Evolutionary conservation across 2,797 vertebrate genomes (phyloP), one percentile per base, ranked within the genome.

Genomic region (Channa striata): DNA sequence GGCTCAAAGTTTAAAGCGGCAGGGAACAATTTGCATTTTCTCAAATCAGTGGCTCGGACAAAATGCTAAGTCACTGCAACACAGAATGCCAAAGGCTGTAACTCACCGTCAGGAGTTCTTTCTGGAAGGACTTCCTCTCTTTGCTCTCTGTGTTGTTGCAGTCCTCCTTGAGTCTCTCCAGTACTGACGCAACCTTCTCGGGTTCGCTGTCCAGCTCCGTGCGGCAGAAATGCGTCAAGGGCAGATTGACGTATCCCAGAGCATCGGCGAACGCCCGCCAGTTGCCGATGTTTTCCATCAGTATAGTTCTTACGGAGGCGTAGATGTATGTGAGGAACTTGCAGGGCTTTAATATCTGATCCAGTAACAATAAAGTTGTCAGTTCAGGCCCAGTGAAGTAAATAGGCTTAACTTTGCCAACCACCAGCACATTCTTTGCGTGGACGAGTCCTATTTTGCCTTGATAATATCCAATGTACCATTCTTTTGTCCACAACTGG

Each of bases 241-340:
- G 96, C 81, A 97, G 85, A 89, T 96, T 94, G 42, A 80, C 72
- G 6, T 99, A 99, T 47, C 96, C 96, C 20, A 99, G 91, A 0
- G 97, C 95, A 0, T 99, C 97, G 0, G 97, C 97, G 0, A 99
- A 99, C 0, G 93, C 93, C 43, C 96, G 92, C 98, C 98, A 99
- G 92, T 92, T 98, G 77, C 95, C 95, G n/a, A 99, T 92, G 75
- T 98, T 98, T 90, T 99, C 98, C 98, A 99, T 99, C 36, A 99
- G 94, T 72, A 95, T 91, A 47, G 96, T 99, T 84, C 98, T 92
- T 65, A 99, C 96, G 0, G 97, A 98, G 52, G 98, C 97, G 0
- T 99, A 99, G 85, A 99, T 98, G 89, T 99, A 99, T 2, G 98
- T 99, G 68, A 99, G 95, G 85, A 97, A 99, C 82, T 98, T 99